Evolutionary conservation across 2,113 vertebrate genomes (phyloP).

Genomic region (Pontoporia blainvillei): DNA sequence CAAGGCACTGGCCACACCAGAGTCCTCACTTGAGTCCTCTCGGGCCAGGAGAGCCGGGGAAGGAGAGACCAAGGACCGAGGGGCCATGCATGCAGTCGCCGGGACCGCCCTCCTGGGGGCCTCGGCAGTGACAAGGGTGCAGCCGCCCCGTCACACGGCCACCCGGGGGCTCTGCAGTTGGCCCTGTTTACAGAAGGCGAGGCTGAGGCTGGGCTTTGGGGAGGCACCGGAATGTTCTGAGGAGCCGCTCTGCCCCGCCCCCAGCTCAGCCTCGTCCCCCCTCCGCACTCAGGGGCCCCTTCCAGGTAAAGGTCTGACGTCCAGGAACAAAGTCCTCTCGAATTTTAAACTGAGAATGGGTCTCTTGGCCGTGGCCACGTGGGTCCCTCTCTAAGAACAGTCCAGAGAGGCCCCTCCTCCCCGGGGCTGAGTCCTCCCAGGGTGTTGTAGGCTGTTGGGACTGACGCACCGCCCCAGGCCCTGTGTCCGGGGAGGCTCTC

Average conservation of each 20-base stretch:
- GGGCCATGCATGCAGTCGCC: background rate
- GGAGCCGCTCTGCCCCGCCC: background rate
- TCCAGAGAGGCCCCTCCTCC: background rate
- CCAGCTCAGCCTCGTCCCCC: background rate
- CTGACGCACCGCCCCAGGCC: background rate
- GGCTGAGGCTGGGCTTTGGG: background rate
- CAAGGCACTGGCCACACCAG: background rate
- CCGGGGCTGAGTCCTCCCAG: background rate
- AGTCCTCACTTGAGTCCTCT: background rate
- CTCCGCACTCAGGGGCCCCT: background rate
- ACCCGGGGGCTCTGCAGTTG: background rate
- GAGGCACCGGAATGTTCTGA: accelerated
- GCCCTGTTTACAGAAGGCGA: background rate
- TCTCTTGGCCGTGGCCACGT: background rate
- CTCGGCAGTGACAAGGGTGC: background rate
- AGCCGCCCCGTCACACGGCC: background rate
- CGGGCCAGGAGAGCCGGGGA: background rate
- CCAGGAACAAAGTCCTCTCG: background rate
- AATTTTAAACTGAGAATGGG: background rate
- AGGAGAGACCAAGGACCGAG: background rate
- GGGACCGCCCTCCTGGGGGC: background rate
- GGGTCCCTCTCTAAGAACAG: background rate
- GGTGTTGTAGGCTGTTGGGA: background rate
- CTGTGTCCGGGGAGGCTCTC: background rate
- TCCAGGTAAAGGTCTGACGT: background rate